These are phyloP conservation scores for Saturnia pavonia DNA, from an alignment of 2,888 invertebrate genomes.

Conservation along the genomic window DNA sequence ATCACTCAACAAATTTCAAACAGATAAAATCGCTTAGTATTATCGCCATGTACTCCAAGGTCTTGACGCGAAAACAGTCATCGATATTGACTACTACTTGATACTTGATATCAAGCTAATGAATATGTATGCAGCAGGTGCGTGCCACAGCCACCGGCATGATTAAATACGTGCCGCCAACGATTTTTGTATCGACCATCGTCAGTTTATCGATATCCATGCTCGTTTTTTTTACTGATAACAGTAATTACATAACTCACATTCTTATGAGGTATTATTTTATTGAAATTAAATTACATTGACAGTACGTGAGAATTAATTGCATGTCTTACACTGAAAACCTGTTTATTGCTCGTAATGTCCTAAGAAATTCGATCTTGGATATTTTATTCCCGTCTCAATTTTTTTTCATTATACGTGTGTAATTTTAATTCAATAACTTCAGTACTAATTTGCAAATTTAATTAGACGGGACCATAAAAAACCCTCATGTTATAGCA, in stretches of 20 bases:
- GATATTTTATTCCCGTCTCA: background rate
- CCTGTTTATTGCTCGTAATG: constrained; percentile 13
- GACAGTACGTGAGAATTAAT: constrained; percentile 12
- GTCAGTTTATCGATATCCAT: constrained; percentile 52
- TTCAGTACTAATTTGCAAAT: constrained; percentile 1
- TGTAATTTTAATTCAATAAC: constrained; percentile 11
- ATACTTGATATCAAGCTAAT: constrained; percentile 67
- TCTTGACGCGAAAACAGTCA: constrained; percentile 64
- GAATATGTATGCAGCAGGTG: constrained; percentile 80
- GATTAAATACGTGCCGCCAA: constrained; percentile 76
- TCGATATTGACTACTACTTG: constrained; percentile 63
- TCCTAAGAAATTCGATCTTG: background rate
- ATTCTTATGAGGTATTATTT: constrained; percentile 12
- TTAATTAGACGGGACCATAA: background rate
- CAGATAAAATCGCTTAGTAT: constrained; percentile 27
- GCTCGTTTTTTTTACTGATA: constrained; percentile 48
- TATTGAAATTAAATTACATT: constrained; percentile 9
- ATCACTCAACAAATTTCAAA: constrained; percentile 15
- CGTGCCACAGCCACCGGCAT: constrained; percentile 48
- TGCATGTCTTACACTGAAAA: constrained; percentile 14
- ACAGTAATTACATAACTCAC: constrained; percentile 20
- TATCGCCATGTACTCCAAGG: constrained; percentile 35
- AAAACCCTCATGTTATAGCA: background rate
- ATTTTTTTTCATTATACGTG: background rate
- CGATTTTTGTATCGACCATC: constrained; percentile 70